A percentile compares a stretch with the other conserved stretches of the same genome.
phyloP scores from a whole-genome alignment of 2,888 invertebrate genomes.

The Drosophila neonasuta region DNA sequence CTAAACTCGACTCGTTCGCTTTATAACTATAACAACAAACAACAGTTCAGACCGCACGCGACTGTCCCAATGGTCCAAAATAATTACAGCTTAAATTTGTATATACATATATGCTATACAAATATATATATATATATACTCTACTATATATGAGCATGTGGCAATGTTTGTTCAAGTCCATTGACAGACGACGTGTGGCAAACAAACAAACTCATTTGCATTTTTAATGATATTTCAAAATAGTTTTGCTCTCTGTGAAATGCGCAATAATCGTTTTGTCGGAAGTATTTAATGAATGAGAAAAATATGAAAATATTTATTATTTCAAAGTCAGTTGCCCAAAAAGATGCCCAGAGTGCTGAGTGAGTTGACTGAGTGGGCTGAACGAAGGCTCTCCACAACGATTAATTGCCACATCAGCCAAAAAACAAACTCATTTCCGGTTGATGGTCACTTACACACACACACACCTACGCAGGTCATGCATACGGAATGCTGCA shows the following conservation, averaged over 20 bases:
- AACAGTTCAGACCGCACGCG: conserved; percentile 50
- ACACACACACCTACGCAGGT: conserved; percentile 12
- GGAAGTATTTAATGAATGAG: conserved; percentile 56
- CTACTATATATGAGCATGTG: neutral
- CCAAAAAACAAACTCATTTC: conserved; percentile 67
- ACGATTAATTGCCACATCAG: conserved; percentile 52
- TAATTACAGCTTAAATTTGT: conserved; percentile 56
- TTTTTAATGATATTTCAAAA: conserved; percentile 75
- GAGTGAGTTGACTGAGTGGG: conserved; percentile 1
- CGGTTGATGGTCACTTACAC: conserved; percentile 41
- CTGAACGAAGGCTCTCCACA: conserved; percentile 4
- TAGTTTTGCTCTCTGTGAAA: conserved; percentile 34
- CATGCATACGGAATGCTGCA: conserved; percentile 35
- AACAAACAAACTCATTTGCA: conserved; percentile 74
- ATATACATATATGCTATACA: neutral
- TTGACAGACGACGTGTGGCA: conserved; percentile 37
- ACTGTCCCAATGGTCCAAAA: conserved; percentile 68
- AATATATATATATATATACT: conserved; percentile 1
- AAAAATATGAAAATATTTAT: neutral
- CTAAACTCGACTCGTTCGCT: conserved; percentile 34
- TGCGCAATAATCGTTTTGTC: conserved; percentile 33
- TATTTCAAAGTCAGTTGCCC: neutral
- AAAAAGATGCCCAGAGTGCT: neutral
- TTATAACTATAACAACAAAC: conserved; percentile 28
- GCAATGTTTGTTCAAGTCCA: conserved; percentile 5